Evolutionary conservation across 1,140 invertebrate genomes (phyloP), one percentile per base, ranked within the genome.

Genomic region (Dreissena rostriformis): DNA sequence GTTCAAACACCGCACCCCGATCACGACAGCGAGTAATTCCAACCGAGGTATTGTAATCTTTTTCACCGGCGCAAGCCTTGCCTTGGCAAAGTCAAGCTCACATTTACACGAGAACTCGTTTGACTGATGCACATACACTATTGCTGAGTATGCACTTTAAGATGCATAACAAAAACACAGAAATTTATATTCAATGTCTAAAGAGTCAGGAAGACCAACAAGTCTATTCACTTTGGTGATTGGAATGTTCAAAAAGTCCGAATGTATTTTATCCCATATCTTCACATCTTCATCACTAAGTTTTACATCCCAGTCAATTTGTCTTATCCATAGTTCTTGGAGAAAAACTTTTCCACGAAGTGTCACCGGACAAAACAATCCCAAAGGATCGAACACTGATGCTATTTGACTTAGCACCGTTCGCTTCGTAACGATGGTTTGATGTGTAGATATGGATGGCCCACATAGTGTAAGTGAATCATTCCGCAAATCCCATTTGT

Each of bases 141-240:
- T 24, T 11, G 53, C 14, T 14, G 73, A 10, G 24, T 75, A 57
- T 12, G 73, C 73, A 15, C 22, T 61, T 14, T 15, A 17, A 15
- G 73, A 75, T 6, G 73, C 73, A 75, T 75, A 52, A 61, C 73
- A 75, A 24, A 75, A 75, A 28, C 55, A 75, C 55, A 75, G 17
- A 15, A 75, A 24, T 8, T 8, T 22, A 22, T 51, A 57, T 57
- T 57, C 53, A 12, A 57, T 57, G 53, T 19, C 19, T 57, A 14
- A 14, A 14, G 12, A 57, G 19, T 57, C 53, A 57, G 19, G 53
- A 57, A 57, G 53, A 14, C 53, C 53, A 57, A 19, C 53, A 57
- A 14, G 12, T 57, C 53, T 57, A 57, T 57, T 57, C 53, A 57
- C 53, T 57, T 57, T 57, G 53, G 53, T 57, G 53, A 14, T 57